phyloP scores from a whole-genome alignment of 1,140 invertebrate genomes.

The Orussus abietinus region DNA sequence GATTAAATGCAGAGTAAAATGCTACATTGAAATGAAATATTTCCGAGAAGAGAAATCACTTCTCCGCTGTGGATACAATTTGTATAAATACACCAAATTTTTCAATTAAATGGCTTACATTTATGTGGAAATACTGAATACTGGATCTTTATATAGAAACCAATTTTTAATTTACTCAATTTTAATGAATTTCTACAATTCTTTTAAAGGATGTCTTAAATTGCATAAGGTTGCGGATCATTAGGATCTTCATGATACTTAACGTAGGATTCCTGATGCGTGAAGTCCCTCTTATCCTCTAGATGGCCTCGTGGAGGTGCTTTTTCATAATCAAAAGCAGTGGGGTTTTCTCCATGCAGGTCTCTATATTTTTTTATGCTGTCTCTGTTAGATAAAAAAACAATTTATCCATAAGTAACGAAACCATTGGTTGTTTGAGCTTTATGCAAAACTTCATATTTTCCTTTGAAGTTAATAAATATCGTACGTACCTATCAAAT shows the following conservation, averaged over 20 bases:
- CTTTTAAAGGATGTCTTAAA: constrained; percentile 43
- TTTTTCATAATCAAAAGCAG: constrained; percentile 71
- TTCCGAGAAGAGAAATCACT: background rate
- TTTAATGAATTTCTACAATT: constrained; percentile 10
- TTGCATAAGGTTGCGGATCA: constrained; percentile 66
- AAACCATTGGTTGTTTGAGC: no score
- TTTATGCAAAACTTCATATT: no score
- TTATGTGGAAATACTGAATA: constrained; percentile 5
- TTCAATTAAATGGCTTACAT: constrained; percentile 1
- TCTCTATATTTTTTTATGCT: constrained; percentile 65
- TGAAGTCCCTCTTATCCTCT: constrained; percentile 77
- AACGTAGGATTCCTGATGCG: constrained; percentile 68
- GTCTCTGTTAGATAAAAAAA: constrained; percentile 54
- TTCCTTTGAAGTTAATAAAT: constrained; percentile 11
- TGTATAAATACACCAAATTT: no score
- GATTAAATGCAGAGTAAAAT: background rate
- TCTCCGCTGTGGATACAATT: no score
- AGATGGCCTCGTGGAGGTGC: constrained; percentile 74
- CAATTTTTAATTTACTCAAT: constrained; percentile 15
- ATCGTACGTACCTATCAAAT: constrained; percentile 58
- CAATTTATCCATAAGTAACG: no score
- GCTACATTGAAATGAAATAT: constrained; percentile 1
- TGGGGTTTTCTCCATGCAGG: constrained; percentile 66
- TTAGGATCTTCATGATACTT: constrained; percentile 71
- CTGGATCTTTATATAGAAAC: constrained; percentile 7